Evolutionary conservation across 2,797 vertebrate genomes (phyloP), one percentile per base, ranked within the genome.

Genomic region (Columba guinea): DNA sequence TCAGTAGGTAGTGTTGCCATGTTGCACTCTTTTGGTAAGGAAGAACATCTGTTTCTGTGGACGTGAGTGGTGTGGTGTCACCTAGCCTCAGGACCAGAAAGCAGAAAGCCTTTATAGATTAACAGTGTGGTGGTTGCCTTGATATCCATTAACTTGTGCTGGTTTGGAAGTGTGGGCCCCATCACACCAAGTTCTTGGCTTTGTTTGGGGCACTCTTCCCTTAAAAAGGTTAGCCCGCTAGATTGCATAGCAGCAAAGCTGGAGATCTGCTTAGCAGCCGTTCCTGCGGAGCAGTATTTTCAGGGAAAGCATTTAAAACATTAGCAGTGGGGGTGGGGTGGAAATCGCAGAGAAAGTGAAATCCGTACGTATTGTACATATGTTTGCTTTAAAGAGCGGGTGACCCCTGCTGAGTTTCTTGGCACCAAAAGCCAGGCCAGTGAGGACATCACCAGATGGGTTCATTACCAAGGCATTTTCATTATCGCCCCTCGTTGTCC

Each of bases 391-490:
- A 85, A 92, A 90, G 96, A 95, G 80, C 2, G 88, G 69, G 90
- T 90, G 37, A 95, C 68, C 90, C 96, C 96, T 74, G 88, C 97
- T 83, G 96, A 81, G 90, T 84, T 67, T 59, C 91, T 92, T 97
- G 95, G 96, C 95, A 89, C 56, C 8, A 82, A 87, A n/a, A 64
- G 84, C 86, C 96, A 92, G 92, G 84, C 95, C 92, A 12, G 4
- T 28, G 96, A 96, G 97, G 96, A 94, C 96, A 96, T 73, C 89
- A 88, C 70, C 95, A 96, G 94, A 95, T 93, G 96, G 94, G 96
- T 96, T 97, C 96, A 96, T 91, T 93, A 95, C 92, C 63, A 77
- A 96, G 92, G 94, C 95, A 87, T 96, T 96, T 94, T 70, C 96
- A 94, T 92, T 27, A 78, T 87, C 93, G 92, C 86, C 93, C 94